phyloP scores from a whole-genome alignment of 1,140 invertebrate genomes.

The Nephila pilipes region DNA sequence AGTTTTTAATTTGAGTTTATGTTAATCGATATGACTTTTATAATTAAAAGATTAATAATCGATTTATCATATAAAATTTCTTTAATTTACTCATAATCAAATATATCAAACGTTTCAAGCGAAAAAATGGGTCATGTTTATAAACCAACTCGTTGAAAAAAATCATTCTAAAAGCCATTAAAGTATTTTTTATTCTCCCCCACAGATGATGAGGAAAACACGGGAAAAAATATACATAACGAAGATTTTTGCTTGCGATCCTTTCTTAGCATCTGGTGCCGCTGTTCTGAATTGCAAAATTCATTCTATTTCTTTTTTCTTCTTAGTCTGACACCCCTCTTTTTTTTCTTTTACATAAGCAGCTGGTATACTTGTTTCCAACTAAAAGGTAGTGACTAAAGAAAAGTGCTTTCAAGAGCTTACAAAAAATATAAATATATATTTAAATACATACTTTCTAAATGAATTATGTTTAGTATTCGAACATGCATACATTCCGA shows the following conservation, averaged over 20 bases:
- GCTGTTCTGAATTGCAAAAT: constrained; percentile 76
- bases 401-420: not conserved
- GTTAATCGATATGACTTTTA: too few species aligned
- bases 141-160: constrained; percentile 15
- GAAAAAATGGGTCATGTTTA: constrained; percentile 39
- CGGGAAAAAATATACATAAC: constrained; percentile 66
- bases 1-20: too few species aligned
- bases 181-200: not conserved
- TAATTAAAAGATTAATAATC: constrained; percentile 1
- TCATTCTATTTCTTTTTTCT: constrained; percentile 56
- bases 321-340: not conserved
- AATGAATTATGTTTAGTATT: not conserved
- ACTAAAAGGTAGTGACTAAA: constrained; percentile 25
- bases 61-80: not conserved
- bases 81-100: not conserved
- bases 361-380: constrained; percentile 46
- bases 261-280: constrained; percentile 58
- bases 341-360: constrained; percentile 37
- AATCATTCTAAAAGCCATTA: constrained; percentile 52
- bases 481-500: not conserved
- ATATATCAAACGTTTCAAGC: constrained; percentile 1
- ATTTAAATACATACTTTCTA: constrained; percentile 1
- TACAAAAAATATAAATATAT: not conserved
- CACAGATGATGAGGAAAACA: constrained; percentile 24
- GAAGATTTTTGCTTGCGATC: constrained; percentile 64